Evolutionary conservation across 2,797 vertebrate genomes (phyloP), one percentile per base, ranked within the genome.

Genomic region (Taenioides sp.): DNA sequence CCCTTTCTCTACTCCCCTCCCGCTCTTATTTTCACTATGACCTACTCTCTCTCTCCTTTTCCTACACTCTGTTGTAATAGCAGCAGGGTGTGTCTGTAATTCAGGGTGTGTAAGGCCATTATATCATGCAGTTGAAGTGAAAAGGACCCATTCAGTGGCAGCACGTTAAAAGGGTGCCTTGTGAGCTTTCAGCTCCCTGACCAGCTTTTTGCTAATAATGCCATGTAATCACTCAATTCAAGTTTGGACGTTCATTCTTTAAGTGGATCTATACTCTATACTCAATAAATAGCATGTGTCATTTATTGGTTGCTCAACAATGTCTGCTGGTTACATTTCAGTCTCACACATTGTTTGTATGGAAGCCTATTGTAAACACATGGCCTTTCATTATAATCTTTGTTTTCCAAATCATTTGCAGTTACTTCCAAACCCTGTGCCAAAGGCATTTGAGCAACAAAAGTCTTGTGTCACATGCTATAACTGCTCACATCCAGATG

Each of bases 71-170:
- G 84, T 76, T 70, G 87, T 84, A 88, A 87, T 74, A 81, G 86
- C 86, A 85, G 83, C 85, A 90, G 92, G 90, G 89, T 88, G 91
- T 92, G 92, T 87, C 89, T 81, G 85, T 81, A 84, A 80, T 85
- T 86, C 83, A 83, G 87, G 85, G 88, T 84, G 88, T 91, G 80
- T 61, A 34, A 80, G 50, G 83, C 78, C 80, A 86, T 88, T 89
- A 87, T 88, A 88, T 87, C 67, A 84, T 82, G 71, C 80, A 80
- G 77, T 73, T 76, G 70, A 79, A 72, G 71, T 83, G 85, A 92
- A 89, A 89, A 61, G 66, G 60, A 78, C 74, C 84, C 72, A 89
- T 91, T 92, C 85, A 85, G 31, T 57, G 72, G 72, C 74, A 72
- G 71, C 76, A 72, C 2, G 61, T 80, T 84, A 66, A 80, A 79